Evolutionary conservation across 2,888 invertebrate species (phyloP).

Genomic region (Notodonta dromedarius): DNA sequence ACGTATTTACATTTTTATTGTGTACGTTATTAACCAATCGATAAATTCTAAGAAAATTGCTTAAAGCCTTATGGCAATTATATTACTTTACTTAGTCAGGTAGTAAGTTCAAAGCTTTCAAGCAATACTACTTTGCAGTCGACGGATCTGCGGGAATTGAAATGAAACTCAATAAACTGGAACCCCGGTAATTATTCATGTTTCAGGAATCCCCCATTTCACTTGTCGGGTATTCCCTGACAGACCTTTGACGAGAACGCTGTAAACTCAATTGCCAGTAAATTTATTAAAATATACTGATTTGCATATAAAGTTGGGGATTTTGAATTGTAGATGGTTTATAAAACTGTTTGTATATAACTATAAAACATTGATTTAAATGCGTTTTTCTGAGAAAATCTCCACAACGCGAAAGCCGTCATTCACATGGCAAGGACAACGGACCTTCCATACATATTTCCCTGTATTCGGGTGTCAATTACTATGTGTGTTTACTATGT

Average conservation of each 20-base stretch:
- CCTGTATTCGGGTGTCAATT: too few relatives aligned
- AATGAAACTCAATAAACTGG: slow-evolving; percentile 18
- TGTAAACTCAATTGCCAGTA: slow-evolving; percentile 5
- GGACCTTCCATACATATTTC: too few relatives aligned
- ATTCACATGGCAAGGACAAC: too few relatives aligned
- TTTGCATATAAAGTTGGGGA: neutral
- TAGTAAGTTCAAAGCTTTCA: slow-evolving; percentile 4
- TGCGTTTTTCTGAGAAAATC: too few relatives aligned
- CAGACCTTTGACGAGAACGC: slow-evolving; percentile 8
- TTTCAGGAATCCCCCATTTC: slow-evolving; percentile 4
- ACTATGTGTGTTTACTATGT: too few relatives aligned
- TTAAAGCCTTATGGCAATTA: neutral
- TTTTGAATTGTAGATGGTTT: too few relatives aligned
- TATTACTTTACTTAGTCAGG: neutral
- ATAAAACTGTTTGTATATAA: too few relatives aligned
- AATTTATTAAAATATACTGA: slow-evolving; percentile 15
- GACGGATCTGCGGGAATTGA: slow-evolving; percentile 2
- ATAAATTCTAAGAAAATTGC: too few relatives aligned
- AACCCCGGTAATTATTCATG: slow-evolving; percentile 14
- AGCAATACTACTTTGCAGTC: slow-evolving; percentile 1
- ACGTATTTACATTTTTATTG: too few relatives aligned
- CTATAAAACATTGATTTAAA: too few relatives aligned
- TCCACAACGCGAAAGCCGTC: too few relatives aligned
- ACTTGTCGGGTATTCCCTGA: neutral
- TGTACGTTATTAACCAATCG: too few relatives aligned